Percentiles rank a stretch among this genome's conserved stretches.
These are phyloP conservation scores for Phaedon cochleariae DNA, from an alignment of 2,888 invertebrate genomes.

Conservation along the genomic window DNA sequence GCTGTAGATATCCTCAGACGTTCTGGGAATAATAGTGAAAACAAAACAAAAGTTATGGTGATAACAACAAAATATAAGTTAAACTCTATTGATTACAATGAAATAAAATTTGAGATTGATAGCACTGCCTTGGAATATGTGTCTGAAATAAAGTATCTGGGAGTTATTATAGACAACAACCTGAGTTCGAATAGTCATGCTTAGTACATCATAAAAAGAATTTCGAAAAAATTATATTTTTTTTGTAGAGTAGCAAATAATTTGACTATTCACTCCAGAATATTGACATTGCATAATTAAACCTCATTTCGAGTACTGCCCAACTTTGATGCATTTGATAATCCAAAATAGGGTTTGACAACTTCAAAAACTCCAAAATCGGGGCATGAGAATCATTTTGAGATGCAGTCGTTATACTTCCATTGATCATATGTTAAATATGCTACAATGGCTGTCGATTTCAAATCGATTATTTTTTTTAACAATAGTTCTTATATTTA, in stretches of 20 bases:
- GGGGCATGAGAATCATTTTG: neutral
- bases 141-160: slow-evolving; percentile 1
- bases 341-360: neutral
- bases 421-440: neutral
- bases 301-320: neutral
- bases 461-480: too few relatives aligned
- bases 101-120: neutral
- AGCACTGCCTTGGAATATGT: slow-evolving; percentile 2
- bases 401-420: neutral
- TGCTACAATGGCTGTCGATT: neutral
- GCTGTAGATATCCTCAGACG: neutral
- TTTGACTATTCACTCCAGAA: neutral
- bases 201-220: neutral
- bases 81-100: slow-evolving; percentile 3
- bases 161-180: neutral
- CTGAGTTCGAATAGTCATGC: slow-evolving; percentile 3
- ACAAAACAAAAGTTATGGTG: slow-evolving; percentile 4
- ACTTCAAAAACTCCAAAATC: neutral
- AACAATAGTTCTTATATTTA: too few relatives aligned
- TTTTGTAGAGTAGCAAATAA: slow-evolving; percentile 4
- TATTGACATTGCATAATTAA: neutral
- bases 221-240: neutral
- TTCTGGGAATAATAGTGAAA: neutral
- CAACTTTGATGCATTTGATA: slow-evolving; percentile 1
- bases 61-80: neutral